Base-by-base conservation (phyloP, 1,140 invertebrate genomes). In the Spodoptera frugiperda region DNA sequence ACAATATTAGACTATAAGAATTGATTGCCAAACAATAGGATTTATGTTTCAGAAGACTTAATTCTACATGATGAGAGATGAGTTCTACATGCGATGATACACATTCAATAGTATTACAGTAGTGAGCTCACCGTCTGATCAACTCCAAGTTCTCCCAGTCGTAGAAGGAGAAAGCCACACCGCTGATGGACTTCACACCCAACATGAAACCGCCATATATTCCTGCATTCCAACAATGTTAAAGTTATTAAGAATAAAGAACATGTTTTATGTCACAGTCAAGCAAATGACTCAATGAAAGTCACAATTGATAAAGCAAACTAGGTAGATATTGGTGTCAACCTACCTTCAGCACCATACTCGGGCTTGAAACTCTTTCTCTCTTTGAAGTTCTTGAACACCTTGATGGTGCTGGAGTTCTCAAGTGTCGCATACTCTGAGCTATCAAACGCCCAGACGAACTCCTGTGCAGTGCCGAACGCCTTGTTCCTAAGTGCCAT, bases 351-450 rank as follows among this genome's bases (percentile, higher is more conserved):
- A 57, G 98, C 98, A 3, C 98, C 98, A 95, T 98, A 99, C 87
- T 99, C 98, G 0, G 98, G 98, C 79, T 99, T 99, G 85, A 99
- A 98, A 59, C 96, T 96, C 88, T 99, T 99, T 87, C 97, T 97
- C 89, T 99, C 99, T 89, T 99, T 99, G 91, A 99, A 99, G 89
- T 99, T 99, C 88, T 99, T 99, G 94, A 99, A 99, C 9, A 99
- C 96, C 89, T 98, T 98, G 1, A 99, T 96, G 0, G 97, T 97
- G 19, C 97, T 97, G 39, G 96, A 97, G 57, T 97, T 98, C 93
- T 99, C 99, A 48, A 99, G 94, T 1, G 99, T 98, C 0, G 97
- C 97, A 87, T 98, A 99, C 85, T 99, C 98, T 63, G 98, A 99
- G 2, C 98, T 99, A 92, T 99, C 99, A 57, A 97, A 96, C 0